Evolutionary conservation across 1,140 invertebrate genomes (phyloP), one percentile per base, ranked within the genome.

Genomic region (Neodiprion virginianus): DNA sequence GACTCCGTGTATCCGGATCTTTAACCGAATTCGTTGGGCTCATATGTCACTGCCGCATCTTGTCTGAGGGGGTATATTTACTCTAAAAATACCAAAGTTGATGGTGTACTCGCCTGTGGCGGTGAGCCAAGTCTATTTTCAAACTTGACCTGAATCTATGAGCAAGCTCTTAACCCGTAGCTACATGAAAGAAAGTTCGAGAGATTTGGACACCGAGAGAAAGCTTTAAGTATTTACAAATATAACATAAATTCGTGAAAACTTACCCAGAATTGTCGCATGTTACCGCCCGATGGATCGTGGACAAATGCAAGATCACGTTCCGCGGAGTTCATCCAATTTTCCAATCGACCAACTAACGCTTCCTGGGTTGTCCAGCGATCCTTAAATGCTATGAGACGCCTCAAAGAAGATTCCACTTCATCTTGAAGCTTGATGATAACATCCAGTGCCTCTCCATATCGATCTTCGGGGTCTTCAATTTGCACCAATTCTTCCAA

Each of bases 191-290:
- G 53, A 48, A 23, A 40, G 50, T 67, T 76, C 28, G 72, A 67
- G 72, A 69, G 68, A 4, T 69, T 17, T 48, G 67, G 71, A 76
- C 70, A 8, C 2, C 50, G 21, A 0, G 14, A 73, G 65, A 23
- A 72, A 75, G 40, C 28, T 5, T 47, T 12, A 47, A 4, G 12
- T 68, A 67, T 67, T 8, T 17, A 72, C 50, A 72, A 76, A 70
- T 61, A 17, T 0, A 40, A 40, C 28, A 40, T 40, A 40, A 61
- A 17, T 61, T 14, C n/a, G 5, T 72, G 21, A 61, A 40, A 40
- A 83, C 82, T 84, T 86, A 92, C 92, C 95, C 95, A 96, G 85
- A 96, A 96, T 78, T 94, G 91, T 78, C 94, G 91, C 85, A 95
- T 92, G 77, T 95, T 92, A 72, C 92, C 91, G 50, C 92, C 92